Percentiles rank a stretch among this genome's conserved stretches.
Conservation (phyloP, 2,888 invertebrate species). For the Troglohyphantes excavatus region DNA sequence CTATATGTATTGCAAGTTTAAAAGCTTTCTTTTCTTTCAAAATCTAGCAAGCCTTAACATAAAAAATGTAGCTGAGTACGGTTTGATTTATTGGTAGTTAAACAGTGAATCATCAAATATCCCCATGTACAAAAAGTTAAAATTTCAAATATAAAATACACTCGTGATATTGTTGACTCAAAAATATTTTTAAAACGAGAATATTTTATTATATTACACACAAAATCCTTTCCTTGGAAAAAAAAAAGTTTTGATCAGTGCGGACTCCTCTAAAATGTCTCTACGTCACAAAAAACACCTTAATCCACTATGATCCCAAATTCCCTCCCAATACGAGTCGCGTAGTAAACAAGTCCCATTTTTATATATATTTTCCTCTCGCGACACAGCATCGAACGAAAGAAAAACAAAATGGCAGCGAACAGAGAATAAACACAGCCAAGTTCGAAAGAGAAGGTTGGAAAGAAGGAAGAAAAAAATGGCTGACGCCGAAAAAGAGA, state of each 20-base stretch:
- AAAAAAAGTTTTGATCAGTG: background rate
- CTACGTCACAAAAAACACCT: background rate
- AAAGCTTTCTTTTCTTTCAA: too few species aligned
- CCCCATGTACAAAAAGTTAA: too few species aligned
- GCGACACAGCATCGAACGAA: background rate
- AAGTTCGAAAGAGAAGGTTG: background rate
- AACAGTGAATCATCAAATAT: too few species aligned
- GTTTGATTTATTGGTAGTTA: too few species aligned
- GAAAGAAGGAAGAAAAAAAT: slow-evolving; percentile 21
- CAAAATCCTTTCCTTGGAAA: too few species aligned
- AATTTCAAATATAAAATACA: too few species aligned
- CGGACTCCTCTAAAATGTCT: background rate
- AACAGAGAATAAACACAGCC: background rate
- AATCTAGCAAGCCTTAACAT: too few species aligned
- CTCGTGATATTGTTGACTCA: too few species aligned
- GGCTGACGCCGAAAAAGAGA: background rate
- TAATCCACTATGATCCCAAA: background rate
- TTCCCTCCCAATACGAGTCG: background rate
- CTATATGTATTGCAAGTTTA: too few species aligned
- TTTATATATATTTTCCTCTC: background rate
- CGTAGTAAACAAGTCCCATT: background rate
- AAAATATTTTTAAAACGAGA: too few species aligned
- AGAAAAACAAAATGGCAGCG: slow-evolving; percentile 1
- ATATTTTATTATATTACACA: too few species aligned
- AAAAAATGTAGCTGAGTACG: too few species aligned